Conservation (phyloP, 2,113 vertebrate genomes). For the Carassius gibelio region DNA sequence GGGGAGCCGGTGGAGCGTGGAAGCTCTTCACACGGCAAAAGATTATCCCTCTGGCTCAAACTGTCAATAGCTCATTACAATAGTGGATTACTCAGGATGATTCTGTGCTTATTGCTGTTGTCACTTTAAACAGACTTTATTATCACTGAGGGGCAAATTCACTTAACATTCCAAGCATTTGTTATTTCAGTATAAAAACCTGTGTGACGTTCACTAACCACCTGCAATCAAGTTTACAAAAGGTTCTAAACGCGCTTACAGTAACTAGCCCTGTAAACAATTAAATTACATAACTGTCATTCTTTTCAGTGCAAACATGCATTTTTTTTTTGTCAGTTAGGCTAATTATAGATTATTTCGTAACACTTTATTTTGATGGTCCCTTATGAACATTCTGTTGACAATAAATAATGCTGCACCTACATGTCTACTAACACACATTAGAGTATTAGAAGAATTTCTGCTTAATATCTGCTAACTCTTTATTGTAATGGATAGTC, state of each 20-base stretch:
- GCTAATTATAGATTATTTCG: neutral
- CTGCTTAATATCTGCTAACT: too few species aligned
- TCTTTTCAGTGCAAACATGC: neutral
- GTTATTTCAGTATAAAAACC: neutral
- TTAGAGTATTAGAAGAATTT: too few species aligned
- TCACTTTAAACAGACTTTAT: constrained; percentile 63
- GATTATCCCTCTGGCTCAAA: constrained; percentile 13
- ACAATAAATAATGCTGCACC: too few species aligned
- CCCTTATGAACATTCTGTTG: too few species aligned
- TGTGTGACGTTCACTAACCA: neutral
- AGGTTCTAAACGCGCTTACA: neutral
- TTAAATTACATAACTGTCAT: neutral
- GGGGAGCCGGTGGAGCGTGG: neutral
- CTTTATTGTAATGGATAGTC: too few species aligned
- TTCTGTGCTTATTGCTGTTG: constrained; percentile 10
- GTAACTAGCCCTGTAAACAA: neutral
- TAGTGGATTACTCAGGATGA: neutral
- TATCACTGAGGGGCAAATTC: constrained; percentile 1
- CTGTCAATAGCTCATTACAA: constrained; percentile 35
- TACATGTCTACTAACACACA: too few species aligned
- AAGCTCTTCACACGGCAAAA: constrained; percentile 19
- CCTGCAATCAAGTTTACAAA: neutral
- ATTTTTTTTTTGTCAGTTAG: neutral
- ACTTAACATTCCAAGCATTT: neutral
- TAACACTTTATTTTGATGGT: too few species aligned